Conservation (phyloP, 2,888 invertebrate genomes). For the Polydrusus pterygomalis region DNA sequence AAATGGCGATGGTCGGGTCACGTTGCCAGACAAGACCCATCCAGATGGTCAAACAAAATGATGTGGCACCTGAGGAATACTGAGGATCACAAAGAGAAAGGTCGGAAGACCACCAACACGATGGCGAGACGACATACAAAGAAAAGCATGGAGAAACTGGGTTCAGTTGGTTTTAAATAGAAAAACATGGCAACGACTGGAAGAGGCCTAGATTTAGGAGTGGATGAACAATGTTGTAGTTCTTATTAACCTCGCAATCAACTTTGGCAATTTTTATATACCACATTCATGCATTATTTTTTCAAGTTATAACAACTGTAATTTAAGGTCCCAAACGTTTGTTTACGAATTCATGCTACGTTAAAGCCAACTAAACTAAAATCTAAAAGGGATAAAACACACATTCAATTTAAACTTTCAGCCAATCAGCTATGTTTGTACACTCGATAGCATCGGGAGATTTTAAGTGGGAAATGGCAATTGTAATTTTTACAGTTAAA, state of each 20-base stretch:
- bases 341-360: neutral
- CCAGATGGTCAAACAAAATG: too few species aligned
- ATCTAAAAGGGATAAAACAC: conserved; percentile 21
- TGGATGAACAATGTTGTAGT: too few species aligned
- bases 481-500: conserved; percentile 43
- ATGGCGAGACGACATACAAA: too few species aligned
- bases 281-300: neutral
- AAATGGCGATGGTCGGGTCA: too few species aligned
- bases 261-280: neutral
- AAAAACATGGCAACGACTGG: too few species aligned
- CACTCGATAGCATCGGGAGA: conserved; percentile 20
- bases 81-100: too few species aligned
- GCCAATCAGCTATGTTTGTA: conserved; percentile 46
- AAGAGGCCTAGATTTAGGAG: too few species aligned
- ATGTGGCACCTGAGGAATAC: too few species aligned
- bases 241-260: neutral
- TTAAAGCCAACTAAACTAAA: conserved; percentile 22
- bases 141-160: too few species aligned
- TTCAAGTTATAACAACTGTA: neutral
- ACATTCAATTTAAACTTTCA: conserved; percentile 39
- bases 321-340: neutral
- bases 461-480: conserved; percentile 35
- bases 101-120: too few species aligned
- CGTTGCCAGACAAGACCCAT: too few species aligned
- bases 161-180: too few species aligned